phyloP scores from a whole-genome alignment of 53 echinoderm and acorn worm genomes.

The Astropecten irregularis region DNA sequence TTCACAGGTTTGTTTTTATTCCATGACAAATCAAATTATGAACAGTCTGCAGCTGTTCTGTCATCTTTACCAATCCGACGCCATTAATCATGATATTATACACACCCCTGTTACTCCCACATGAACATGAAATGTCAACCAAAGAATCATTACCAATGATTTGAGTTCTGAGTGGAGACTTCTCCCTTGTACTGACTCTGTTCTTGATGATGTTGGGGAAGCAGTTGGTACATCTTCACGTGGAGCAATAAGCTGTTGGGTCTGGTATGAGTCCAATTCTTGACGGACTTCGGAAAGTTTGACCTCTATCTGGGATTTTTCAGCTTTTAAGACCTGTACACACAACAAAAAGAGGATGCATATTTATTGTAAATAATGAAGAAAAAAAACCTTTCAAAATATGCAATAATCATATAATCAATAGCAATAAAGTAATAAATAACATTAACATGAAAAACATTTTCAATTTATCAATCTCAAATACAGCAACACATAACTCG shows the following conservation, averaged over 20 bases:
- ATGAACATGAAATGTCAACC: no score
- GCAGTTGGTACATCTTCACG: constrained; percentile 8
- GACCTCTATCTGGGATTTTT: constrained; percentile 70
- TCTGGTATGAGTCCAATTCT: constrained; percentile 64
- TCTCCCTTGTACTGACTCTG: neutral
- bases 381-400: neutral
- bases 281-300: constrained; percentile 71
- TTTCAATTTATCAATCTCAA: no score
- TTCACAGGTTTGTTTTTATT: no score
- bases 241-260: constrained; percentile 35
- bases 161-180: constrained; percentile 71
- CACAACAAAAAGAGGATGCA: neutral
- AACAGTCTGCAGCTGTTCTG: no score
- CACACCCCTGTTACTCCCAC: no score
- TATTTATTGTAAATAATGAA: no score
- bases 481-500: no score
- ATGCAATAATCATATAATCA: neutral
- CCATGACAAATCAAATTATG: no score
- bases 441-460: no score
- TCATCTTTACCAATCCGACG: no score
- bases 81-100: no score
- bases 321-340: constrained; percentile 68
- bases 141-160: constrained; percentile 65
- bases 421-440: neutral
- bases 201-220: constrained; percentile 45